Percentiles rank a stretch among this genome's conserved stretches.
These are phyloP conservation scores for Charaxes varanes DNA, from an alignment of 1,140 invertebrate genomes.

Conservation along the genomic window DNA sequence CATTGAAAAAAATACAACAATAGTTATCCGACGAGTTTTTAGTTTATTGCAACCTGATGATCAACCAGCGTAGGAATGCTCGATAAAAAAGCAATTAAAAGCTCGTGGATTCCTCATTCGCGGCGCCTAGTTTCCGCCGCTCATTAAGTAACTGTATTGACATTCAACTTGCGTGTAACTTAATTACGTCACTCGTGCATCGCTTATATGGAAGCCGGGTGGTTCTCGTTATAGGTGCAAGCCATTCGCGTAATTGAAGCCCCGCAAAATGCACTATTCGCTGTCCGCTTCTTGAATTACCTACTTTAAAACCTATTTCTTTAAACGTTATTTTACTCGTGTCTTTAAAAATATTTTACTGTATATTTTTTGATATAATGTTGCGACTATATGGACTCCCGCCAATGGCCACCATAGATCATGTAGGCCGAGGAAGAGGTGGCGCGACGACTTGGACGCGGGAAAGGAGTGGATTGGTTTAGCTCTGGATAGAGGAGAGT, in stretches of 20 bases:
- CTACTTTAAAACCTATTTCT: no score
- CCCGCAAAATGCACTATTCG: no score
- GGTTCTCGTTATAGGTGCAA: conserved; percentile 26
- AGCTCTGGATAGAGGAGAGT: no score
- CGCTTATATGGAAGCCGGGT: conserved; percentile 34
- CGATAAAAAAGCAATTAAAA: conserved; percentile 16
- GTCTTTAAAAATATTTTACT: no score
- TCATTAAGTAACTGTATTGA: conserved; percentile 27
- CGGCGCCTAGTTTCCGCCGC: conserved; percentile 18
- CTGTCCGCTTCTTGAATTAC: no score
- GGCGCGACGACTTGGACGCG: no score
- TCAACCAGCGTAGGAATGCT: conserved; percentile 10
- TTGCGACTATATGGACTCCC: no score
- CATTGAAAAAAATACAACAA: conserved; percentile 1
- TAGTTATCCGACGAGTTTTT: conserved; percentile 5
- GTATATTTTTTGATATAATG: no score
- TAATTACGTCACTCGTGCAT: conserved; percentile 29
- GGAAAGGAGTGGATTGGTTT: no score
- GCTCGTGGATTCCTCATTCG: conserved; percentile 8
- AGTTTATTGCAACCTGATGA: conserved; percentile 8
- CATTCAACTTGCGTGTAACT: conserved; percentile 28
- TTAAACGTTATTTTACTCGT: no score
- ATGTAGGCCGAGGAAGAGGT: no score
- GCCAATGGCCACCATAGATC: no score
- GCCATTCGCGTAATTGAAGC: conserved; percentile 29